Conservation (phyloP, 2,797 vertebrate species). For the Sarcophilus harrisii region DNA sequence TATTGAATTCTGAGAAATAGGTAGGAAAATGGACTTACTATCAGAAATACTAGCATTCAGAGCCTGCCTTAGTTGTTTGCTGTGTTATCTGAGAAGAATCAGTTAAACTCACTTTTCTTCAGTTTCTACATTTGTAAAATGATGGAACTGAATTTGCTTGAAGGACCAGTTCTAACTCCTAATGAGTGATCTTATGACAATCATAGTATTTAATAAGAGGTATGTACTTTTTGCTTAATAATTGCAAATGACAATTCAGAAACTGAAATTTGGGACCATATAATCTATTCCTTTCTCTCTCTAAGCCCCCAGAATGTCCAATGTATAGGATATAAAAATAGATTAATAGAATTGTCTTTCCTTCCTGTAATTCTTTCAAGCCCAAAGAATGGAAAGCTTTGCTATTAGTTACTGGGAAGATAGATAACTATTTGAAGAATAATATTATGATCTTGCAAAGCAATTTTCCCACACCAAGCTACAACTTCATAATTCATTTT, state of each 20-base stretch:
- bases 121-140: background rate
- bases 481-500: background rate
- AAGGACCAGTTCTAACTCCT: background rate
- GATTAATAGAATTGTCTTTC: slow-evolving; percentile 22
- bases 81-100: background rate
- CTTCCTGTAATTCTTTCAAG: background rate
- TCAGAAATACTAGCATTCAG: background rate
- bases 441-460: slow-evolving; percentile 10
- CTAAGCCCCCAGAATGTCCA: background rate
- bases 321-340: slow-evolving; percentile 29
- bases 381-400: background rate
- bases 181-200: background rate
- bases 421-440: slow-evolving; percentile 9
- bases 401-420: slow-evolving; percentile 20
- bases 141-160: background rate
- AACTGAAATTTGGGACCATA: background rate
- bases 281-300: background rate
- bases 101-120: background rate
- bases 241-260: background rate
- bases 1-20: background rate
- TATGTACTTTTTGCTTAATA: background rate
- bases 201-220: background rate
- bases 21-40: background rate
- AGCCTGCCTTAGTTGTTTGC: background rate
- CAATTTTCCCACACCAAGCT: background rate